Conservation (phyloP, 2,888 invertebrate genomes). For the Agonopterix arenella region DNA sequence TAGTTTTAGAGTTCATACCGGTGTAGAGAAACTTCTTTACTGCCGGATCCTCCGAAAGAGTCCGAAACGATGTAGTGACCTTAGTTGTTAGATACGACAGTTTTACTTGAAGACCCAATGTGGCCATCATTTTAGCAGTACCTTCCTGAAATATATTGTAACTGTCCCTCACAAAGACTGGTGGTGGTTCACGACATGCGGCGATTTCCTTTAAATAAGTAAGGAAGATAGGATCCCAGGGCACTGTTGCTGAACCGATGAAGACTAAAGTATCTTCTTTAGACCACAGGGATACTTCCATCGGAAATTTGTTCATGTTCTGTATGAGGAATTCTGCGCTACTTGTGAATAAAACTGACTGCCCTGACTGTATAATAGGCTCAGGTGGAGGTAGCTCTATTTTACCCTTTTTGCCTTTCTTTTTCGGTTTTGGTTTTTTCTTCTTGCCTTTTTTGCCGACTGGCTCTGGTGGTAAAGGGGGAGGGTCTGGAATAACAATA, state of each 20-base stretch:
- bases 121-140: constrained; percentile 56
- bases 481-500: constrained; percentile 62
- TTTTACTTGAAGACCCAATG: constrained; percentile 58
- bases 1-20: constrained; percentile 60
- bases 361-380: constrained; percentile 60
- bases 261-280: constrained; percentile 53
- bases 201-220: constrained; percentile 42
- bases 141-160: constrained; percentile 66
- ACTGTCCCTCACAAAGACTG: constrained; percentile 50
- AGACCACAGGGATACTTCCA: constrained; percentile 61
- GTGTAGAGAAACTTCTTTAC: constrained; percentile 59
- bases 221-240: constrained; percentile 55
- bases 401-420: constrained; percentile 48
- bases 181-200: constrained; percentile 30
- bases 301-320: constrained; percentile 50
- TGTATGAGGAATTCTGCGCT: constrained; percentile 55
- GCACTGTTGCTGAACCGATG: constrained; percentile 48
- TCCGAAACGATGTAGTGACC: constrained; percentile 56
- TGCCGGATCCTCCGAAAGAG: constrained; percentile 57
- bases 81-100: constrained; percentile 50
- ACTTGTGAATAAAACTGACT: constrained; percentile 60
- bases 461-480: constrained; percentile 56
- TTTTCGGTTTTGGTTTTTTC: constrained; percentile 38
- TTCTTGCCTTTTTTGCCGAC: constrained; percentile 44
- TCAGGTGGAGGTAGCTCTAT: constrained; percentile 46